Conservation (phyloP, 2,113 vertebrate species). For the Lampris incognitus region DNA sequence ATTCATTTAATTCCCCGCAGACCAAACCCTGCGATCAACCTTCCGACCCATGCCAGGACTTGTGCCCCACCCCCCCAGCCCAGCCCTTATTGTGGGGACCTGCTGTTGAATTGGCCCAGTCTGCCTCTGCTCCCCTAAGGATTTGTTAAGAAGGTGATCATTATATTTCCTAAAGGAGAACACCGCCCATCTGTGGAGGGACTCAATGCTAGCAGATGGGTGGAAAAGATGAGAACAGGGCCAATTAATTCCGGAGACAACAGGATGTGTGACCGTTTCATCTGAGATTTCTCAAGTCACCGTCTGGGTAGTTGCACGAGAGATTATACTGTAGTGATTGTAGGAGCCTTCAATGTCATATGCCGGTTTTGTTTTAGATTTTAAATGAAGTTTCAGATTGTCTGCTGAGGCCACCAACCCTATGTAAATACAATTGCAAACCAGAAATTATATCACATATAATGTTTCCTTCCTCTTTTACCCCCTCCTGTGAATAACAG, state of each 20-base stretch:
- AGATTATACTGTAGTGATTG: background rate
- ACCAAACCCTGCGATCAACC: slow-evolving; percentile 31
- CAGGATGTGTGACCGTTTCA: slow-evolving; percentile 20
- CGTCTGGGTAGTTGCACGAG: background rate
- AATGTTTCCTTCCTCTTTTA: no score
- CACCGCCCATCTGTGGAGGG: slow-evolving; percentile 63
- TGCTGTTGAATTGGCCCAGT: slow-evolving; percentile 52
- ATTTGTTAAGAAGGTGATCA: slow-evolving; percentile 76
- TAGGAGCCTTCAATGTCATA: no score
- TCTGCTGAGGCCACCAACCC: no score
- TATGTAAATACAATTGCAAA: no score
- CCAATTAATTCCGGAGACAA: slow-evolving; percentile 58
- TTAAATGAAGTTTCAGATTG: no score
- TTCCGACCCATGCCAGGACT: slow-evolving; percentile 34
- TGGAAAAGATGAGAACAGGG: slow-evolving; percentile 37
- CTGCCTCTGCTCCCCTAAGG: slow-evolving; percentile 26
- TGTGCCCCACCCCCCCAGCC: slow-evolving; percentile 1
- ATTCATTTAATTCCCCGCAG: slow-evolving; percentile 37
- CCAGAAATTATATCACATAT: no score
- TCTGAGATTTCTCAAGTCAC: background rate
- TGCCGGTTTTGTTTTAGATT: no score
- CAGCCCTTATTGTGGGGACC: slow-evolving; percentile 51
- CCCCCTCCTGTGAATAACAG: no score
- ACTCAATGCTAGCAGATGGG: slow-evolving; percentile 66
- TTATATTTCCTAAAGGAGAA: slow-evolving; percentile 70